These are phyloP conservation scores for Tiliqua scincoides DNA, from an alignment of 2,113 vertebrate genomes.

Conservation along the genomic window DNA sequence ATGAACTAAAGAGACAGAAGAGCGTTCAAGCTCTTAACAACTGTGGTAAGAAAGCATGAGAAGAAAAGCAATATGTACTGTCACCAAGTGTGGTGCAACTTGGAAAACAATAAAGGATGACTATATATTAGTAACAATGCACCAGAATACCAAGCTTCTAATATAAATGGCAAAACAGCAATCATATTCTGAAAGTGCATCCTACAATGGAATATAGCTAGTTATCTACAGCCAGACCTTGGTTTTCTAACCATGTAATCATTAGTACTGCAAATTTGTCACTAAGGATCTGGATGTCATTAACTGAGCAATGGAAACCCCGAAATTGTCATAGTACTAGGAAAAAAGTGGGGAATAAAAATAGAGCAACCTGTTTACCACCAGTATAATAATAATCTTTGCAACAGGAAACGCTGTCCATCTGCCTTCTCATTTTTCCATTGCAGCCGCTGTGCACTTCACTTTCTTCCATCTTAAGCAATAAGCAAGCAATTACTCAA, in stretches of 20 bases:
- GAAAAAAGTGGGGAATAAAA: conserved; percentile 11
- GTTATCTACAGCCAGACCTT: conserved; percentile 38
- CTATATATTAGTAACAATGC: neutral
- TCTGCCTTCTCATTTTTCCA: conserved; percentile 31
- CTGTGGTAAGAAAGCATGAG: no score
- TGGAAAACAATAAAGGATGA: neutral
- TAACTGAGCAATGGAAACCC: conserved; percentile 47
- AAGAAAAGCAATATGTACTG: neutral
- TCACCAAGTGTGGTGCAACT: neutral
- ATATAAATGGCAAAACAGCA: conserved; percentile 26
- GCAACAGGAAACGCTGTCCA: neutral
- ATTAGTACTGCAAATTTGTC: conserved; percentile 37
- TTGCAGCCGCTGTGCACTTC: conserved; percentile 26
- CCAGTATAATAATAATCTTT: conserved; percentile 22
- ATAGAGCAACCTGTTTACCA: conserved; percentile 36
- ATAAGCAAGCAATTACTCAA: conserved; percentile 56
- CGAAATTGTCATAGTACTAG: conserved; percentile 8
- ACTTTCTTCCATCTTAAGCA: conserved; percentile 40
- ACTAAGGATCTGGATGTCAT: conserved; percentile 47
- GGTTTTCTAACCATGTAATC: conserved; percentile 57
- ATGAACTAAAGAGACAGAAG: neutral
- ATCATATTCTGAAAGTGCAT: conserved; percentile 38
- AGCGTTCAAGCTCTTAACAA: neutral
- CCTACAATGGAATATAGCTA: conserved; percentile 41
- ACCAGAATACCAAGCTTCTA: neutral